phyloP scores from a whole-genome alignment of 2,113 vertebrate genomes.

The Ptychochromis oligacanthus region DNA sequence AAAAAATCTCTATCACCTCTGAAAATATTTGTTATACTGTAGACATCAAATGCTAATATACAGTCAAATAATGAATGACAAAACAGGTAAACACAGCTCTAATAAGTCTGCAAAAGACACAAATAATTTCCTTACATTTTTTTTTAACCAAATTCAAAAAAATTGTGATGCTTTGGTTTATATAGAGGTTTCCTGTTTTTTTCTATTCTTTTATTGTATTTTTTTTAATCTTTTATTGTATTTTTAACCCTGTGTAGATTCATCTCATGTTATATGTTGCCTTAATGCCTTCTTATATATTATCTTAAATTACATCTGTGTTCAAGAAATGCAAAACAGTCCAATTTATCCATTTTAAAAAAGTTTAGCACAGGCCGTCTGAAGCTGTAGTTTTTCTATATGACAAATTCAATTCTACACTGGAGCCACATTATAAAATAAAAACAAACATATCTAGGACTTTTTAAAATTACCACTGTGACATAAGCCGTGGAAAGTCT shows the following conservation, averaged over 20 bases:
- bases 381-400: fast-evolving
- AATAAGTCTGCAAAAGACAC: neutral
- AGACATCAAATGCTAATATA: neutral
- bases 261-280: neutral
- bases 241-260: neutral
- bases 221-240: neutral
- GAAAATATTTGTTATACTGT: neutral
- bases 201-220: neutral
- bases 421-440: neutral
- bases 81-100: too few species aligned
- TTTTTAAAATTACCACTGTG: neutral
- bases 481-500: neutral
- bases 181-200: neutral
- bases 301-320: too few species aligned
- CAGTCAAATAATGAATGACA: neutral
- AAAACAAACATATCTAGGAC: neutral
- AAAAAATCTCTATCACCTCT: neutral
- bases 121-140: neutral
- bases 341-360: neutral
- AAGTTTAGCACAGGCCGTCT: too few species aligned
- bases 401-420: neutral
- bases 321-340: neutral
- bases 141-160: neutral
- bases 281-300: neutral
- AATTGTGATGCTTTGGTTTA: neutral